Base-by-base conservation (phyloP, 2,113 vertebrate genomes). In the Sclerurus mexicanus region DNA sequence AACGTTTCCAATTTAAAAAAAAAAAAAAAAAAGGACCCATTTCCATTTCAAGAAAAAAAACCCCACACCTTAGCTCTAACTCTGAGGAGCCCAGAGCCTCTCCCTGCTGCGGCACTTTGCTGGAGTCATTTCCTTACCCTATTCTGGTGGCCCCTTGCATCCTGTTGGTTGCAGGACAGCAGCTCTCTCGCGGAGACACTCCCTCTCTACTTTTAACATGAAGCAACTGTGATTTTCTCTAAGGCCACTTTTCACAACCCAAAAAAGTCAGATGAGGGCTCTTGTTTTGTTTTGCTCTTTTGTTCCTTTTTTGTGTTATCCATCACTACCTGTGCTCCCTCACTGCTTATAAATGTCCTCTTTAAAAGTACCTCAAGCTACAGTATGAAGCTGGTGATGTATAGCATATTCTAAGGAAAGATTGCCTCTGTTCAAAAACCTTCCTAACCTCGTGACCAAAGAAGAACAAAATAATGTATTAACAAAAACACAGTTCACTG, bases 401-500 rank as follows among this genome's bases (percentile, higher is more conserved):
- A 87, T 60, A 84, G 50, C 20, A 19, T 77, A 66, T 92, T 93
- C 90, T 95, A 94, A 96, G 97, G 97, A 97, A 97, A 94, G 92
- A 85, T 89, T 96, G 75, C 87, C 68, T 97, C 97, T 95, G 89
- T 94, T 97, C 47, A 95, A 72, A 97, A 97, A 86, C 93, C 71
- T 80, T 95, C 89, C 95, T 97, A 98, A 97, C 98, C 97, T 97
- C 83, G 25, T 69, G 94, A 96, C 95, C 67, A 67, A 98, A 98
- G 98, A 98, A 96, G 97, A 97, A 98, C 96, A 98, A 98, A 98
- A 97, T 97, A 98, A 96, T 3, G 81, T 93, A 96, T 95, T 95
- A 98, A 98, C 98, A 97, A 98, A 98, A 98, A 98, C 98, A 98
- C 69, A 24, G 94, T 93, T 94, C 91, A 86, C 95, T 97, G 98